Evolutionary conservation across 2,888 invertebrate genomes (phyloP).

Genomic region (Platycnemis pennipes): DNA sequence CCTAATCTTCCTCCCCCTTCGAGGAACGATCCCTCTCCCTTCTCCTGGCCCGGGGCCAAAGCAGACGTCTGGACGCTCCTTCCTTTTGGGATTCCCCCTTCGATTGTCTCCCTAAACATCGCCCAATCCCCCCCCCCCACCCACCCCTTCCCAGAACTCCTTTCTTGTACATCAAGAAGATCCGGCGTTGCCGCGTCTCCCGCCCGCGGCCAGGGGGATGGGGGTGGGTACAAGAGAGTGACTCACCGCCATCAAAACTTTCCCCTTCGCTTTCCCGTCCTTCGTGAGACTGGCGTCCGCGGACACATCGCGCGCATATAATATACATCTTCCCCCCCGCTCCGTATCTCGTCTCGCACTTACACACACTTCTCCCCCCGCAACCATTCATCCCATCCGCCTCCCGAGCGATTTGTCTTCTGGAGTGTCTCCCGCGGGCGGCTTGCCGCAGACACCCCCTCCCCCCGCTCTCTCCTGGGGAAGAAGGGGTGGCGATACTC

Average conservation of each 20-base stretch:
- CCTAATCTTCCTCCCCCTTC: not conserved
- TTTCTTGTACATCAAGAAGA: not conserved
- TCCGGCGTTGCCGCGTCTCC: conserved; percentile 15
- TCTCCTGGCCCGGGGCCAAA: conserved; percentile 22
- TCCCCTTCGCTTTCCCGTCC: not conserved
- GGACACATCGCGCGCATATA: not conserved
- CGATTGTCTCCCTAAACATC: conserved; percentile 18
- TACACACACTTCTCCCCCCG: not conserved
- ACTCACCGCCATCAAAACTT: not conserved
- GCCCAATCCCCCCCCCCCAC: not conserved
- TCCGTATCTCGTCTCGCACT: not conserved
- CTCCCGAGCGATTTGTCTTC: not conserved
- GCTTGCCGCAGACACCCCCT: no score
- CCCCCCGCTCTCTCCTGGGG: not conserved
- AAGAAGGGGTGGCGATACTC: not conserved
- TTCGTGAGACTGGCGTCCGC: not conserved
- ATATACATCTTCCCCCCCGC: not conserved
- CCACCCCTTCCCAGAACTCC: not conserved
- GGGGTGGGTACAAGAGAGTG: no score
- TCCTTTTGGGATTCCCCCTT: not conserved
- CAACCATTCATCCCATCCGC: not conserved
- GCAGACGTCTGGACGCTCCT: not conserved
- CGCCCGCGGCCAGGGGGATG: not conserved
- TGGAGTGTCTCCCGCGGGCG: not conserved
- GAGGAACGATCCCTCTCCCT: not conserved